Base-by-base conservation (phyloP, 2,797 vertebrate species). In the Sorex maritimensis region DNA sequence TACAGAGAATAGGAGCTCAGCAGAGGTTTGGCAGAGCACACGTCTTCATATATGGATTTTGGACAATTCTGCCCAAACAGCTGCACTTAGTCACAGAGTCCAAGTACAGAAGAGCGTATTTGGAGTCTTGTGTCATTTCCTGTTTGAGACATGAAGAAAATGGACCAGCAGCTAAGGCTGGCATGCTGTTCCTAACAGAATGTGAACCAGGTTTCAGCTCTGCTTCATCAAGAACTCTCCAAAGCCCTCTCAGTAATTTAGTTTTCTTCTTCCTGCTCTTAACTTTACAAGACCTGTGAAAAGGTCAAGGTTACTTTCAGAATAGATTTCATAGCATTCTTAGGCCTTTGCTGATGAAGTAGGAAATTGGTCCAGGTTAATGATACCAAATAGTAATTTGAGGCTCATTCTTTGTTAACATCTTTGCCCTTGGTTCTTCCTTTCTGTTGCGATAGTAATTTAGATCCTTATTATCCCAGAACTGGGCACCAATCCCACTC, bases 41-140 rank as follows among this genome's bases (percentile, higher is more conserved):
- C 4, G 34, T 44, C 67, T 78, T 72, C 26, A 41, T 1, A 6
- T 26, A 11, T 24, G 0, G 12, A 72, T 49, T 15, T 63, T 41
- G 63, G 68, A 72, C 69, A 69, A 80, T 68, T 72, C 72, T 85
- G 17, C 61, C 15, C 0, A 74, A 77, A 91, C 93, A 94, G 94
- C 96, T 95, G 86, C 38, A 30, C 10, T 63, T 34, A 11, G 88
- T 73, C 88, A 58, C 7, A 5, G 28, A 44, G 49, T 75, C 41
- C 41, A 44, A 75, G 38, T 24, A 44, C 41, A 63, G 52, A 85
- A 82, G 71, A 80, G 80, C 13, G 5, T 78, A 44, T 90, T 83
- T 85, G 28, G 68, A 52, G 73, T 34, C 55, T 88, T 28, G 34
- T 1, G 46, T 83, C 92, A 93, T 95, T 97, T 96, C 95, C 96